Conservation (phyloP, 2,888 invertebrate species). For the Drosophila pegasa region DNA sequence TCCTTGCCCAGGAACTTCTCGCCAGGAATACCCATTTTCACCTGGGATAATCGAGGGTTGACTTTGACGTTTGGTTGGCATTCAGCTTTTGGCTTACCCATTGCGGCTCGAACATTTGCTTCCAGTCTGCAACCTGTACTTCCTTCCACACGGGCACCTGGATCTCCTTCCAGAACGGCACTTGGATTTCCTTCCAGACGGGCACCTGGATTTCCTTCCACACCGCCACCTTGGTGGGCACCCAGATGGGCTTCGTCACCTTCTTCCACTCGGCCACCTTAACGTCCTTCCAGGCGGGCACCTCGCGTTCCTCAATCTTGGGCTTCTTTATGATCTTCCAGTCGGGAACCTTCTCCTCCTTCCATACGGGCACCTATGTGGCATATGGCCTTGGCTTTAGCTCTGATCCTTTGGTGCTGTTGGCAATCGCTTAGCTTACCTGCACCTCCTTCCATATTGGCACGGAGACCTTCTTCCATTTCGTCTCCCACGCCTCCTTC, state of each 20-base stretch:
- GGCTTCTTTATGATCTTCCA: slow-evolving; percentile 89
- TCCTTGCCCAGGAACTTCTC: slow-evolving; percentile 93
- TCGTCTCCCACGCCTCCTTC: slow-evolving; percentile 90
- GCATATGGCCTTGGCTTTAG: slow-evolving; percentile 79
- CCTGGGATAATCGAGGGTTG: slow-evolving; percentile 31
- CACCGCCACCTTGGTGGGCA: slow-evolving; percentile 88
- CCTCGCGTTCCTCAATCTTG: slow-evolving; percentile 89
- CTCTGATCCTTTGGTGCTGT: not conserved
- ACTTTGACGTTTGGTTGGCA: not conserved
- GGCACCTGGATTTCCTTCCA: slow-evolving; percentile 91
- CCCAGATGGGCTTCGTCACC: slow-evolving; percentile 85
- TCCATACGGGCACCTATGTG: slow-evolving; percentile 89
- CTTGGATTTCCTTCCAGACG: slow-evolving; percentile 72
- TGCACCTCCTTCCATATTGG: slow-evolving; percentile 90
- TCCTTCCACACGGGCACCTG: slow-evolving; percentile 90
- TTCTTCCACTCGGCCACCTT: slow-evolving; percentile 89
- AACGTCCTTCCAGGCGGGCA: slow-evolving; percentile 90
- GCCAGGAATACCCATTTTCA: slow-evolving; percentile 90
- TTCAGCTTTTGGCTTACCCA: slow-evolving; percentile 78
- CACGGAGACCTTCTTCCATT: slow-evolving; percentile 91
- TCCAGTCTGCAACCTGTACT: slow-evolving; percentile 84
- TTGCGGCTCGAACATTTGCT: slow-evolving; percentile 88
- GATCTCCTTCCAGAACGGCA: slow-evolving; percentile 87
- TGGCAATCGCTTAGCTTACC: slow-evolving; percentile 51
- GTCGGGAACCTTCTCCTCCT: slow-evolving; percentile 89